Percentiles rank a stretch among this genome's conserved stretches.
Conservation (phyloP, 2,797 vertebrate genomes). For the Philypnodon macrostomus region DNA sequence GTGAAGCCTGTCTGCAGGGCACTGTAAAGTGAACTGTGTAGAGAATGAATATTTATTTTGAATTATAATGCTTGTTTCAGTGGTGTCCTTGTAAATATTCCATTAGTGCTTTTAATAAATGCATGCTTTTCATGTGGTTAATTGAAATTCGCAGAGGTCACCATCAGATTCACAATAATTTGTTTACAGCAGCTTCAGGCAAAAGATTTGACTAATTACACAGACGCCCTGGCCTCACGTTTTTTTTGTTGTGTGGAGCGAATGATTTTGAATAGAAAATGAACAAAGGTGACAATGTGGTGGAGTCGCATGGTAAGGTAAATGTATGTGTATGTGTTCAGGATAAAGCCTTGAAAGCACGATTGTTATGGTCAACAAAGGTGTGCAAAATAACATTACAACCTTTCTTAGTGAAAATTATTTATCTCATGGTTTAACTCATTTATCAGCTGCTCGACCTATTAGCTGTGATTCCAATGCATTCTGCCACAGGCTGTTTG, state of each 20-base stretch:
- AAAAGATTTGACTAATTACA: slow-evolving; percentile 63
- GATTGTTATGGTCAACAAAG: not conserved
- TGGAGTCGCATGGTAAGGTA: slow-evolving; percentile 20
- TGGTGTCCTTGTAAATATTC: slow-evolving; percentile 37
- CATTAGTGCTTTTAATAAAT: slow-evolving; percentile 37
- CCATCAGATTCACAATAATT: slow-evolving; percentile 61
- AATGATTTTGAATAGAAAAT: slow-evolving; percentile 43
- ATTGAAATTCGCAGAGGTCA: slow-evolving; percentile 68
- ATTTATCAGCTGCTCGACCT: slow-evolving; percentile 41
- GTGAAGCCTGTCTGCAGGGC: not conserved
- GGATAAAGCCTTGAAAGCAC: not conserved
- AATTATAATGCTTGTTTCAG: not conserved
- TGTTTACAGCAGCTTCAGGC: slow-evolving; percentile 67
- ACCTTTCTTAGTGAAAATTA: slow-evolving; percentile 20
- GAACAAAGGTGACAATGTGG: slow-evolving; percentile 28
- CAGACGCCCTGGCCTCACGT: slow-evolving; percentile 42
- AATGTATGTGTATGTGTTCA: too few relatives aligned
- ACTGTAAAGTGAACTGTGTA: not conserved
- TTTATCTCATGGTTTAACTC: slow-evolving; percentile 47
- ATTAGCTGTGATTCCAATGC: slow-evolving; percentile 50
- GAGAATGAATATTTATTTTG: slow-evolving; percentile 3
- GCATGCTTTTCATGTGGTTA: slow-evolving; percentile 53
- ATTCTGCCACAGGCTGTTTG: slow-evolving; percentile 62
- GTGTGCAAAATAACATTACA: slow-evolving; percentile 36
- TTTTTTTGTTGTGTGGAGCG: slow-evolving; percentile 18